Base-by-base conservation (phyloP, 92 coral and sea anemone species). In the Scolanthus callimorphus region DNA sequence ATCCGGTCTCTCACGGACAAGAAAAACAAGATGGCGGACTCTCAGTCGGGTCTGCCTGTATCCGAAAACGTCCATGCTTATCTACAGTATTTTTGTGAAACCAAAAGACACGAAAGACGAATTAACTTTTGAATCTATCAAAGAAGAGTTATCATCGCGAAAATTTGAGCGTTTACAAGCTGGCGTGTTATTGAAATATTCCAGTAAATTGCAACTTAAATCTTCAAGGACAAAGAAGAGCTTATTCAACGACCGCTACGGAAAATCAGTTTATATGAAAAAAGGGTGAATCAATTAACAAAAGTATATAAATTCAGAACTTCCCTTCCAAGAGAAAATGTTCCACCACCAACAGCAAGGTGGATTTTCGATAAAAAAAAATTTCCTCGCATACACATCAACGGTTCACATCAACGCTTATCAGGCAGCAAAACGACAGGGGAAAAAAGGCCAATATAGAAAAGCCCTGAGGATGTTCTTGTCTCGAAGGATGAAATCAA, bases 381-480 rank as follows among this genome's bases (percentile, higher is more conserved):
- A n/a, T 46, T n/a, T n/a, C n/a, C n/a, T n/a, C n/a, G n/a, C n/a
- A n/a, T n/a, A n/a, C n/a, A n/a, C n/a, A n/a, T n/a, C n/a, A n/a
- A n/a, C n/a, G n/a, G n/a, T n/a, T n/a, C n/a, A n/a, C n/a, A n/a
- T n/a, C n/a, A n/a, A 62, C 15, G 39, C 44, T 1, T 68, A 77
- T 54, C 65, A 61, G 27, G 45, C 54, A 27, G 57, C 63, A 53
- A 77, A 55, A 46, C n/a, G 67, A 31, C 77, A 69, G 51, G 58
- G 68, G 63, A 77, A 47, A 31, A 60, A 61, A 31, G 71, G 76
- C 22, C 76, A 60, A 53, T 77, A 77, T 23, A 43, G 77, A 31
- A 77, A 76, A 58, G 83, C 76, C 34, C 58, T 17, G 17, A 50
- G 76, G 38, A 67, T 76, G 76, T 67, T 67, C 47, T 70, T 37